These are phyloP conservation scores for Emydoidea blandingii DNA, from an alignment of 2,797 vertebrate genomes.

Conservation along the genomic window DNA sequence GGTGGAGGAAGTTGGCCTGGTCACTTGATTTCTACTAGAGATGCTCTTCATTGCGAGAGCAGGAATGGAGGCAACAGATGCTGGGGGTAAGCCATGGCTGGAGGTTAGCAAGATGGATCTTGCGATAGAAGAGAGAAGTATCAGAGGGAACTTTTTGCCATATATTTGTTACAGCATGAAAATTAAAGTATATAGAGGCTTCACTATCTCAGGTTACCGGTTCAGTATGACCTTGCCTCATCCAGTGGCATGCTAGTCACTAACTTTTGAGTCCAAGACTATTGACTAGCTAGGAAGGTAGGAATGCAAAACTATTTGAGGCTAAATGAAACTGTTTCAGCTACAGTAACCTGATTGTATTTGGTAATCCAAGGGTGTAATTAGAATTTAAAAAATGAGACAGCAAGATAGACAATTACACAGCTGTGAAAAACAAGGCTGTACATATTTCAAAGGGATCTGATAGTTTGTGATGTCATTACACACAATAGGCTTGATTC, in stretches of 20 bases:
- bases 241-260: background rate
- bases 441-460: background rate
- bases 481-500: background rate
- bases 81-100: background rate
- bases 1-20: background rate
- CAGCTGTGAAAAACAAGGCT: background rate
- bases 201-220: background rate
- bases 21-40: background rate
- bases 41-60: background rate
- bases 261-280: background rate
- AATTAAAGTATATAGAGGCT: background rate
- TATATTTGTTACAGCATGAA: background rate
- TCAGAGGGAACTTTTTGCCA: background rate
- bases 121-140: background rate
- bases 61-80: background rate
- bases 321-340: background rate
- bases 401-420: background rate
- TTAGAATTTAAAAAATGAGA: background rate
- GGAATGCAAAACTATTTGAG: background rate
- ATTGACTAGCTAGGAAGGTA: background rate
- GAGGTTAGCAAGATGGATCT: background rate
- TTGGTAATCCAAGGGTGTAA: background rate
- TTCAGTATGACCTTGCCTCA: background rate
- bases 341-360: background rate
- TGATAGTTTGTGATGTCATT: background rate